A percentile compares a stretch with the other conserved stretches of the same genome.
Conservation (phyloP, 2,888 invertebrate genomes). For the Diabrotica balteata region DNA sequence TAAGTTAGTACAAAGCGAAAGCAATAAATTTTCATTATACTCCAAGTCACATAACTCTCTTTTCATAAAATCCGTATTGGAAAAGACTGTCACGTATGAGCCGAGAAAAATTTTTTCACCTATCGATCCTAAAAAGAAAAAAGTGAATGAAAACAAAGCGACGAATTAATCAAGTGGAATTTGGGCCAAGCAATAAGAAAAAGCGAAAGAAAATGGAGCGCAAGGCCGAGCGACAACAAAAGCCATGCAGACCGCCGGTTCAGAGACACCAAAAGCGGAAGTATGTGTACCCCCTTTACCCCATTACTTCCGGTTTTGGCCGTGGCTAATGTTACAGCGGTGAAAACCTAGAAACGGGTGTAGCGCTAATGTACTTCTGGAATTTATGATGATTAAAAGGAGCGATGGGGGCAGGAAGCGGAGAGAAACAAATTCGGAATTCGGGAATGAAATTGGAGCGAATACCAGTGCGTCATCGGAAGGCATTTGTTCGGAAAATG, state of each 20-base stretch:
- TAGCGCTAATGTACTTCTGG: slow-evolving; percentile 10
- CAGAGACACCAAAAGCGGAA: slow-evolving; percentile 10
- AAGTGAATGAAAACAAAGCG: slow-evolving; percentile 6
- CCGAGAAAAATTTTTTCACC: too few species aligned
- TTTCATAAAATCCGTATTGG: too few species aligned
- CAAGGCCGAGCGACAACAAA: neutral
- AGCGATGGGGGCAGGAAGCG: neutral
- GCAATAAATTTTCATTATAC: too few species aligned
- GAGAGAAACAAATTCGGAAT: neutral
- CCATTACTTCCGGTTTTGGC: slow-evolving; percentile 13
- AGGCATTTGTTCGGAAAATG: too few species aligned
- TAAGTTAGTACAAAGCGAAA: too few species aligned
- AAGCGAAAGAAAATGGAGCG: neutral
- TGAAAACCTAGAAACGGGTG: slow-evolving; percentile 6
- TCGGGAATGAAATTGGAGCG: neutral
- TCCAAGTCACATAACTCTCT: too few species aligned
- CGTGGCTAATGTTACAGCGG: slow-evolving; percentile 9
- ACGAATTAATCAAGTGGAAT: slow-evolving; percentile 6
- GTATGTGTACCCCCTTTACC: slow-evolving; percentile 2
- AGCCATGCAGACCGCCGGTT: slow-evolving; percentile 2
- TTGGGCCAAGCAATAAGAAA: neutral
- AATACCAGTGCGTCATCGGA: neutral
- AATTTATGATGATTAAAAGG: slow-evolving; percentile 10
- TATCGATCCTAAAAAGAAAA: too few species aligned
- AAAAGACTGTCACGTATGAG: too few species aligned